Base-by-base conservation (phyloP, 2,797 vertebrate genomes). In the Pseudomugil gertrudae region DNA sequence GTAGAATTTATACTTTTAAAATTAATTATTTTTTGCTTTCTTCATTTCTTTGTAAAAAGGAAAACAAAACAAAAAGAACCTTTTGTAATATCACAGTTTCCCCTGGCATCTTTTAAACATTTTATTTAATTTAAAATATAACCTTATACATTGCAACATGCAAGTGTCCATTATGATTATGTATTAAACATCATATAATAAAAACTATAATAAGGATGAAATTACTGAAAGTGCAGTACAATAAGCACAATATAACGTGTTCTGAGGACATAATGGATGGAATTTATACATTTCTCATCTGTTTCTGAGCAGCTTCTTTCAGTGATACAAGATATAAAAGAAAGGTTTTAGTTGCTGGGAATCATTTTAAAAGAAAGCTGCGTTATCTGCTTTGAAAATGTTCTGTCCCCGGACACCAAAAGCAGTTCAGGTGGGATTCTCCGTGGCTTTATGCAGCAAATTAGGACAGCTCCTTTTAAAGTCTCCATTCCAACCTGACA, bases 401-500 rank as follows among this genome's bases (percentile, higher is more conserved):
- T 3, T 38, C n/a, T 23, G 48, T 66, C 27, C 57, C 27, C 5
- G 19, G 58, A 52, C 27, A 55, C 59, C 21, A 51, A 27, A 5
- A 52, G 23, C 36, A 59, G 36, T 33, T 58, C 47, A 50, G 35
- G 58, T 43, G 38, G 57, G 30, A 72, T 69, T 72, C 67, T 83
- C 45, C 57, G 24, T 10, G 27, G 57, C 40, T 83, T 71, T 83
- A 61, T 43, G 9, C 29, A 53, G 63, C 54, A 83, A 79, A 89
- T 83, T 61, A 81, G 83, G 71, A 82, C 77, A 63, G 66, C 83
- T 80, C 80, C 63, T 64, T 80, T 74, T 81, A 70, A 91, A 90
- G 87, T 80, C 81, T 89, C 84, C 83, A 89, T 92, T 93, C 88
- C 84, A 89, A 64, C 67, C 79, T 91, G 92, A 92, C 90, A 93